Base-by-base conservation (phyloP, 2,888 invertebrate species). In the Calameuta idolon region DNA sequence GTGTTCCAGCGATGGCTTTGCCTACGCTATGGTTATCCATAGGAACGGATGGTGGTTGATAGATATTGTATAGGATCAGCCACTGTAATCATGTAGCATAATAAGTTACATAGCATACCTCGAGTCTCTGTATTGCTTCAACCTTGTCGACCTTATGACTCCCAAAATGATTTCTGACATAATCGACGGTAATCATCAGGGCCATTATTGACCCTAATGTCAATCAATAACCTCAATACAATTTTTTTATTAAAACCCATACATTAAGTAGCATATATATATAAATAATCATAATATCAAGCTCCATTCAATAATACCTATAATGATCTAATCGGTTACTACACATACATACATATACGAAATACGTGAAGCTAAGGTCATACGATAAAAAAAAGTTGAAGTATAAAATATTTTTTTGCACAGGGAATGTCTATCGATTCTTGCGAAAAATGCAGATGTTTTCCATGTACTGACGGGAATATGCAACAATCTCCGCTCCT, bases 401-500 rank as follows among this genome's bases (percentile, higher is more conserved):
- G 15, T 40, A 15, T 40, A 40, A 40, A 15, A 15, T 40, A 40
- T 40, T 40, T 15, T 40, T 40, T 40, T 15, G 15, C 40, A 40
- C 40, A 15, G 40, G 40, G 40, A 40, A 40, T 40, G 15, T 15
- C 40, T 40, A 40, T 40, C 40, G 40, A 40, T 40, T 15, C 40
- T 40, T 40, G 40, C 15, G 40, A 23, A 55, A 23, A 23, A 55
- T 55, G 23, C 23, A 55, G 55, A 55, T 23, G 55, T 55, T 55
- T 55, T 55, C 55, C 9, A 55, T 55, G 82, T 84, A 82, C 84
- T 85, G 86, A 87, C 87, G 84, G 87, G 85, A 84, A 84, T 86
- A 84, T 83, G 86, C 87, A 87, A 88, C 87, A 87, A 87, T 87
- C 87, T 85, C 85, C 84, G 84, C 82, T 75, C 83, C 83, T 78